These are phyloP conservation scores for Anthopleura sola DNA, from an alignment of 64 coral and sea anemone species.

Conservation along the genomic window DNA sequence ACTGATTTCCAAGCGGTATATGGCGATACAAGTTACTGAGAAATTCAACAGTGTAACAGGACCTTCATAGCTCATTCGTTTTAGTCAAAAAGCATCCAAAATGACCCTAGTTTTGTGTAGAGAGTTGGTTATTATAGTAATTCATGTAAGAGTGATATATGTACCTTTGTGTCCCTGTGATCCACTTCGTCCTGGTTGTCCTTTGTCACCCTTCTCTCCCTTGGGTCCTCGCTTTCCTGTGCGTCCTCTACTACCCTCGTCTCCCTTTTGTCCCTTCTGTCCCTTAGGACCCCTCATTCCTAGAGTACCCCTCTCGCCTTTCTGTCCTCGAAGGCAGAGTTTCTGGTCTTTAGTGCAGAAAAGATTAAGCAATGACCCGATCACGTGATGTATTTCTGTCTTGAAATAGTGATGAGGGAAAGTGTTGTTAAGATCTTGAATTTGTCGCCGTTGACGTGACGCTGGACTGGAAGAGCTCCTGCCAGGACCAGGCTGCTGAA, in stretches of 20 bases:
- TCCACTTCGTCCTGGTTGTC: background rate
- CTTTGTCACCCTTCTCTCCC: background rate
- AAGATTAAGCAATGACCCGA: background rate
- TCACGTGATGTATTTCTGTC: conserved; percentile 2
- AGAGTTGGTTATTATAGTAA: no score
- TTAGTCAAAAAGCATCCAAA: no score
- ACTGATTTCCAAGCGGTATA: no score
- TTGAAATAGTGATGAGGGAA: background rate
- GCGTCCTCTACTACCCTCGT: background rate
- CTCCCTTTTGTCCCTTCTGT: conserved; percentile 10
- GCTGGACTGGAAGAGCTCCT: background rate
- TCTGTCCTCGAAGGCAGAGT: conserved; percentile 30
- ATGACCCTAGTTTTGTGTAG: no score
- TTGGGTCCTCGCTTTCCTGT: conserved; percentile 15
- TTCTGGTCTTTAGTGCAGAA: conserved; percentile 20
- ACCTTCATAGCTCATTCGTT: no score
- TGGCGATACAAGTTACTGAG: no score
- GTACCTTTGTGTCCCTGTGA: conserved; percentile 21
- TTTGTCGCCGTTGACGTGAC: background rate
- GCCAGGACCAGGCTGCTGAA: background rate
- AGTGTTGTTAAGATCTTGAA: background rate
- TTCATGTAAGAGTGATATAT: no score
- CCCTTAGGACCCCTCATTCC: background rate
- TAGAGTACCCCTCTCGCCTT: background rate
- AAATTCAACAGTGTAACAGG: no score